A percentile compares a stretch with the other conserved stretches of the same genome.
These are phyloP conservation scores for Cromileptes altivelis DNA, from an alignment of 2,113 vertebrate genomes.

Conservation along the genomic window DNA sequence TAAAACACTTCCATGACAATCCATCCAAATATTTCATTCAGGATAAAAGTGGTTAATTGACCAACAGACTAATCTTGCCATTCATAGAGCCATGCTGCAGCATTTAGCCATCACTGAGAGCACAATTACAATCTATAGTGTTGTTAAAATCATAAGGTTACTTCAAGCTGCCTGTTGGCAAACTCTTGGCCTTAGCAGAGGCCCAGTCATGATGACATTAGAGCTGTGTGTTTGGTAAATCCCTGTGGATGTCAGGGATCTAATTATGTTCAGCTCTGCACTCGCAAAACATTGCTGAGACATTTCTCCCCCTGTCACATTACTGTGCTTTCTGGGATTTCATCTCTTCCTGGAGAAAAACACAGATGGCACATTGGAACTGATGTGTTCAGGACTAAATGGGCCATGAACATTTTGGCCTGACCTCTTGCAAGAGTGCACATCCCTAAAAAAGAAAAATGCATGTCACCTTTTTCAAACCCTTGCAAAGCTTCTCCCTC, in stretches of 20 bases:
- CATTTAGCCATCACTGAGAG: background rate
- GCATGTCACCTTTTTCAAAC: conserved; percentile 37
- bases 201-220: conserved; percentile 59
- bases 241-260: conserved; percentile 65
- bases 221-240: conserved; percentile 59
- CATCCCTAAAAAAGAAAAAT: conserved; percentile 59
- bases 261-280: conserved; percentile 70
- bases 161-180: conserved; percentile 49
- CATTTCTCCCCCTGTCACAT: conserved; percentile 69
- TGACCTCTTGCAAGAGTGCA: conserved; percentile 60
- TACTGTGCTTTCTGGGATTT: conserved; percentile 68
- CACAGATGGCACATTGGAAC: conserved; percentile 76
- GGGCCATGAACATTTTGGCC: conserved; percentile 71
- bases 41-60: background rate
- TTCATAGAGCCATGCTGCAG: background rate
- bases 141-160: conserved; percentile 47
- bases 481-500: conserved; percentile 1
- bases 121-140: conserved; percentile 2
- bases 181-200: conserved; percentile 48
- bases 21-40: background rate
- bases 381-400: conserved; percentile 76
- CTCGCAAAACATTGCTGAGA: conserved; percentile 60
- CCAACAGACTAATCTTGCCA: background rate
- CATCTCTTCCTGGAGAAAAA: conserved; percentile 60
- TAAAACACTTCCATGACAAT: background rate